phyloP scores from a whole-genome alignment of 1,140 invertebrate genomes.

The Ips typographus region DNA sequence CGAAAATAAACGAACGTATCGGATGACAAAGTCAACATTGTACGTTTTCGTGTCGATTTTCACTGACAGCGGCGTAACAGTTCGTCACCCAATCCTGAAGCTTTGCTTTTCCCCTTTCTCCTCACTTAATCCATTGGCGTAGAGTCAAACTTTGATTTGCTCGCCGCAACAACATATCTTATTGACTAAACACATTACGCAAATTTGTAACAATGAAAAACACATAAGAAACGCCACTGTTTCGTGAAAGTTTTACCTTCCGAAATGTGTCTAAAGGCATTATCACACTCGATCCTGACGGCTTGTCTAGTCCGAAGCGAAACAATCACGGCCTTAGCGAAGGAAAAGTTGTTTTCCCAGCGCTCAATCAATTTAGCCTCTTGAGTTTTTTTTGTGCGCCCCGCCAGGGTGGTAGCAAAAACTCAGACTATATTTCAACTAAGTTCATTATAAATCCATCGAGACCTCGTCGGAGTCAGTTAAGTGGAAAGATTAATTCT shows the following conservation, averaged over 20 bases:
- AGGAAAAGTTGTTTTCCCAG: slow-evolving; percentile 2
- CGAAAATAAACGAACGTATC: slow-evolving; percentile 23
- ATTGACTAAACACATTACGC: too few relatives aligned
- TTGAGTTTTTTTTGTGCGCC: background rate
- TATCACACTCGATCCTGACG: slow-evolving; percentile 3
- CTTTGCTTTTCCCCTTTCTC: too few relatives aligned
- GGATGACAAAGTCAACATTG: slow-evolving; percentile 24
- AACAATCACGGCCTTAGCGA: slow-evolving; percentile 1
- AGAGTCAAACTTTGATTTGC: too few relatives aligned
- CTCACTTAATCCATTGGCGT: too few relatives aligned
- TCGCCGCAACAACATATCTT: too few relatives aligned
- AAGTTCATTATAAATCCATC: slow-evolving; percentile 1
- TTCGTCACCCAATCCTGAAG: background rate
- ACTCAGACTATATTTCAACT: background rate
- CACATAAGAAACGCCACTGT: background rate
- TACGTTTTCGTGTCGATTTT: slow-evolving; percentile 15
- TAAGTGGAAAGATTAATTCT: slow-evolving; percentile 6
- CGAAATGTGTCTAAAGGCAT: slow-evolving; percentile 9
- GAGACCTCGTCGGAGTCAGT: background rate
- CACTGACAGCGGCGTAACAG: slow-evolving; percentile 9
- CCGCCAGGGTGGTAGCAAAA: background rate
- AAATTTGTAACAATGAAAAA: too few relatives aligned
- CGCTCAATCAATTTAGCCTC: slow-evolving; percentile 6
- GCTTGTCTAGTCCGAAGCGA: slow-evolving; percentile 8
- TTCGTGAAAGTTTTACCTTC: background rate